Conservation (phyloP, 2,888 invertebrate genomes). For the Chaitophorus viminalis region DNA sequence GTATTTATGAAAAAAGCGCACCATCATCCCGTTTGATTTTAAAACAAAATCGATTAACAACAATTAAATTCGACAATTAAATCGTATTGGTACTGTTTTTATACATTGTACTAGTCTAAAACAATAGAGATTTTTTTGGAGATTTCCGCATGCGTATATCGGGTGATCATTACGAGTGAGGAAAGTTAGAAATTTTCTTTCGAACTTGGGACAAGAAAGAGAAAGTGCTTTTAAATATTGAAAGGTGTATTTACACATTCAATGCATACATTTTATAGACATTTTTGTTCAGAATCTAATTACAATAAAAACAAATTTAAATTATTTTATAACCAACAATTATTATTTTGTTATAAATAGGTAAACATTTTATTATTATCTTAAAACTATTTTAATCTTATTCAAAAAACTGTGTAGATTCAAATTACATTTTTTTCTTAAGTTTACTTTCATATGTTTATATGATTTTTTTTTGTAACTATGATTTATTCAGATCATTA, state of each 20-base stretch:
- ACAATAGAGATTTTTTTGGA: constrained; percentile 58
- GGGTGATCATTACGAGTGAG: not conserved
- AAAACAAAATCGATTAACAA: constrained; percentile 43
- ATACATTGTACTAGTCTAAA: constrained; percentile 31
- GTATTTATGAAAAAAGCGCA: constrained; percentile 47
- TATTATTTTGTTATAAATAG: not conserved
- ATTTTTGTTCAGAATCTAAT: not conserved
- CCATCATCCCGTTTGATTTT: constrained; percentile 53
- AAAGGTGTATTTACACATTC: not conserved
- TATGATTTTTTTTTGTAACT: too few species aligned
- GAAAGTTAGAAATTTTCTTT: constrained; percentile 57
- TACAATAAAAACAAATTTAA: not conserved
- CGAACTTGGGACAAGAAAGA: constrained; percentile 17
- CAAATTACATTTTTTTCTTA: not conserved
- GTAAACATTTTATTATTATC: not conserved
- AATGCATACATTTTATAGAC: not conserved
- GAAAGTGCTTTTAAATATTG: constrained; percentile 7
- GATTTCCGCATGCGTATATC: constrained; percentile 31
- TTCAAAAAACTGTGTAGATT: not conserved
- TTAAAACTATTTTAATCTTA: not conserved
- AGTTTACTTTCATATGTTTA: too few species aligned
- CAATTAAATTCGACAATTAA: constrained; percentile 50
- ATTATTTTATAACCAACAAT: not conserved
- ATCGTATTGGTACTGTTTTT: constrained; percentile 7
- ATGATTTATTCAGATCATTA: too few species aligned